Percentiles rank a stretch among this genome's conserved stretches.
phyloP scores from a whole-genome alignment of 2,113 vertebrate species.

The Polyodon spathula region DNA sequence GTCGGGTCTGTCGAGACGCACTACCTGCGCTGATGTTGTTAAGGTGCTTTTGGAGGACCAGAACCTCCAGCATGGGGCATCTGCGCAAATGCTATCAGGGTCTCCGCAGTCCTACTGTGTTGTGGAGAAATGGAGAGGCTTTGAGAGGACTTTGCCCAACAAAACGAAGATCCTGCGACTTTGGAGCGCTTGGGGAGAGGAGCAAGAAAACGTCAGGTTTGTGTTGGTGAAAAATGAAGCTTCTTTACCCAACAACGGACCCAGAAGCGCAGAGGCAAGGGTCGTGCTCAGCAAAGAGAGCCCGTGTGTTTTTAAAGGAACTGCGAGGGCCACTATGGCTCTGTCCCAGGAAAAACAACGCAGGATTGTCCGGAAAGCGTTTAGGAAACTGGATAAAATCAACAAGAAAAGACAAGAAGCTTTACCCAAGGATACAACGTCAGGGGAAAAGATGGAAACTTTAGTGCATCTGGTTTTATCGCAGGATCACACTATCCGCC shows the following conservation, averaged over 20 bases:
- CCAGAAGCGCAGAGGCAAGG: slow-evolving; percentile 81
- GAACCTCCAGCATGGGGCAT: slow-evolving; percentile 36
- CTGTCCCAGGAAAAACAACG: slow-evolving; percentile 74
- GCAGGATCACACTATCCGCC: slow-evolving; percentile 88
- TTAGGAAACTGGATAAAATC: slow-evolving; percentile 87
- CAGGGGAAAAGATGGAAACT: slow-evolving; percentile 78
- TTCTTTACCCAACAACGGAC: slow-evolving; percentile 62
- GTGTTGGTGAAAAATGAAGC: slow-evolving; percentile 76
- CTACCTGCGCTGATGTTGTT: slow-evolving; percentile 84
- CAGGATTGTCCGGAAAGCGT: slow-evolving; percentile 81
- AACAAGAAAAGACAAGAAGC: slow-evolving; percentile 62
- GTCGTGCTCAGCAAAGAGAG: slow-evolving; percentile 77
- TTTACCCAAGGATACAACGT: slow-evolving; percentile 46
- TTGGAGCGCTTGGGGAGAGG: slow-evolving; percentile 86
- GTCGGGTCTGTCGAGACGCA: slow-evolving; percentile 76
- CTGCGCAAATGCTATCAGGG: slow-evolving; percentile 65
- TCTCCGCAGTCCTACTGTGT: slow-evolving; percentile 73
- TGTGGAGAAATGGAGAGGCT: slow-evolving; percentile 89
- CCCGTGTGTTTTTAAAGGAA: slow-evolving; percentile 46
- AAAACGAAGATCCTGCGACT: slow-evolving; percentile 80
- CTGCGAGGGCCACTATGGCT: slow-evolving; percentile 43
- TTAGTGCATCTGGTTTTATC: slow-evolving; percentile 83
- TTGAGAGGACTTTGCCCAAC: slow-evolving; percentile 79
- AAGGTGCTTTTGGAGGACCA: slow-evolving; percentile 74
- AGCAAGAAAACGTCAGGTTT: slow-evolving; percentile 79